These are phyloP conservation scores for Troides oblongomaculatus DNA, from an alignment of 2,888 invertebrate genomes.

Conservation along the genomic window DNA sequence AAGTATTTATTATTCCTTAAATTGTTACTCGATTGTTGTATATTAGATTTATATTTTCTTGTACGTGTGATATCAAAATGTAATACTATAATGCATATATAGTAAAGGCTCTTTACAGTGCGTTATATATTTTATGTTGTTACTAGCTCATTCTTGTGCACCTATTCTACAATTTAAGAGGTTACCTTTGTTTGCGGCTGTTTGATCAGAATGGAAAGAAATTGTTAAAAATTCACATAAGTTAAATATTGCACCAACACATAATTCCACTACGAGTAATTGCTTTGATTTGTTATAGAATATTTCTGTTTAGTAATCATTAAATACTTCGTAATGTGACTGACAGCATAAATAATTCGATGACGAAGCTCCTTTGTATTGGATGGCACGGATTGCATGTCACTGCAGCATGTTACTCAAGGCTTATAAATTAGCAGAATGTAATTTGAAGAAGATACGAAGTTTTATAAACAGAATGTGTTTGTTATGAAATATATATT, in stretches of 20 bases:
- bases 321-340: slow-evolving; percentile 2
- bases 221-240: not conserved
- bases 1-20: too few species aligned
- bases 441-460: slow-evolving; percentile 6
- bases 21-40: too few species aligned
- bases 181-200: not conserved
- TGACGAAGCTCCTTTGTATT: slow-evolving; percentile 5
- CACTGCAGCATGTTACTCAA: slow-evolving; percentile 6
- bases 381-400: slow-evolving; percentile 9
- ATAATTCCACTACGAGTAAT: not conserved
- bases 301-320: slow-evolving; percentile 7
- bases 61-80: too few species aligned
- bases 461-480: not conserved
- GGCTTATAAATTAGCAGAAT: slow-evolving; percentile 1
- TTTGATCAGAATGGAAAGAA: not conserved
- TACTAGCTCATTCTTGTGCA: too few species aligned
- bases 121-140: too few species aligned
- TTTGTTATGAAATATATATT: too few species aligned
- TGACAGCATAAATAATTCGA: slow-evolving; percentile 1
- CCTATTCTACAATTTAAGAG: too few species aligned
- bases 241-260: not conserved
- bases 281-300: not conserved
- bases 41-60: too few species aligned
- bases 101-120: too few species aligned
- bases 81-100: too few species aligned